Conservation (phyloP, 2,888 invertebrate species). For the Cheilosia pagana region DNA sequence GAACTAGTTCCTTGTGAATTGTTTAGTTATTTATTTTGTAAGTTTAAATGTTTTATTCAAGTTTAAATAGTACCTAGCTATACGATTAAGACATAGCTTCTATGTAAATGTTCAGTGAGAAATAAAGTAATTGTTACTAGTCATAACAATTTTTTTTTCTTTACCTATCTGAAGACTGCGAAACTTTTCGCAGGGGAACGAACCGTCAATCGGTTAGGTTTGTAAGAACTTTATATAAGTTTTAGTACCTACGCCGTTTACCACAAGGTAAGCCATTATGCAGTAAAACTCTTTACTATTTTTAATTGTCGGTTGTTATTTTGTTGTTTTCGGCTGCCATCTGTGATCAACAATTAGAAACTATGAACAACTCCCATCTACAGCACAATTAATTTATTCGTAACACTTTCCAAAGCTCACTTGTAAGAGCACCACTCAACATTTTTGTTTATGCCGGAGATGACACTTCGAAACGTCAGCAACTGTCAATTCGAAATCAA, state of each 20-base stretch:
- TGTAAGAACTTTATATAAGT: no score
- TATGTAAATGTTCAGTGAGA: slow-evolving; percentile 16
- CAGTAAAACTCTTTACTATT: no score
- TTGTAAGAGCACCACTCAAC: neutral
- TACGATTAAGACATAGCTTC: slow-evolving; percentile 16
- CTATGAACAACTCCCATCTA: neutral
- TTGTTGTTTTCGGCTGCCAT: neutral
- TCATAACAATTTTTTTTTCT: neutral
- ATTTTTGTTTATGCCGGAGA: slow-evolving; percentile 46
- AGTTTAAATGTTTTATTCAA: slow-evolving; percentile 25
- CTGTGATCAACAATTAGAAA: neutral
- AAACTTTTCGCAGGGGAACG: no score
- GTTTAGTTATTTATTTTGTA: slow-evolving; percentile 37
- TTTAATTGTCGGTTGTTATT: neutral
- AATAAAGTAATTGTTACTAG: slow-evolving; percentile 37
- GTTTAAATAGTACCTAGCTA: neutral
- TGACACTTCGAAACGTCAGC: slow-evolving; percentile 46
- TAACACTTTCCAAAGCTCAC: neutral
- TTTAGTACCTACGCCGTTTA: no score
- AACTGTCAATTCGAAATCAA: neutral
- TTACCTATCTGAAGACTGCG: no score
- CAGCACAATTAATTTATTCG: neutral
- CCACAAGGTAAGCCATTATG: no score
- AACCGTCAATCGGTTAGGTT: no score
- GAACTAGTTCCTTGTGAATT: slow-evolving; percentile 28